phyloP scores from a whole-genome alignment of 2,888 invertebrate species.

The Tolmerus cingulatus region DNA sequence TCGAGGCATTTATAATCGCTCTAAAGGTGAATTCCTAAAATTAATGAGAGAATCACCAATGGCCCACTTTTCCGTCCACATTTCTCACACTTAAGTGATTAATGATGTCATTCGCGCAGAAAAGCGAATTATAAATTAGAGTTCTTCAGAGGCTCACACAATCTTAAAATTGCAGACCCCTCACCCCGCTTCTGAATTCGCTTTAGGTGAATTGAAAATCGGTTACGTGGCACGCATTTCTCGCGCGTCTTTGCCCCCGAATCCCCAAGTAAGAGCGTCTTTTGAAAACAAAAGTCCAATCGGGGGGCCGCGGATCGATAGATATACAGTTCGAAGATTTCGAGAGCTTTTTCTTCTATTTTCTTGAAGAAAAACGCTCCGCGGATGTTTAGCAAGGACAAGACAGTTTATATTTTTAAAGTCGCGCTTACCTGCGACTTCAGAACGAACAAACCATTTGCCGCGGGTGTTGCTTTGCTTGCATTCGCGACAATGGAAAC shows the following conservation, averaged over 20 bases:
- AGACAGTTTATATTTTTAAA: not conserved
- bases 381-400: not conserved
- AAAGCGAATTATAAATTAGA: conserved; percentile 8
- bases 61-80: conserved; percentile 13
- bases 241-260: not conserved
- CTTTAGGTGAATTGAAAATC: not conserved
- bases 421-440: not conserved
- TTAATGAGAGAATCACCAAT: conserved; percentile 6
- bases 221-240: not conserved
- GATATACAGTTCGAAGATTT: not conserved
- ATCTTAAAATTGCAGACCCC: not conserved
- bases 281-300: not conserved
- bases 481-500: not conserved
- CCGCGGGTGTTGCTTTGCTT: not conserved
- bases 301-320: not conserved
- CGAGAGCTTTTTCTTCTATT: not conserved
- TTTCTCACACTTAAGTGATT: conserved; percentile 18
- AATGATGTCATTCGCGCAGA: conserved; percentile 13
- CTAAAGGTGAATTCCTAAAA: not conserved
- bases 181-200: not conserved
- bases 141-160: not conserved
- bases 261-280: not conserved
- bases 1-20: not conserved
- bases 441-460: not conserved
- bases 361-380: not conserved